Conservation (phyloP, 2,888 invertebrate species). For the Silvanus unidentatus region DNA sequence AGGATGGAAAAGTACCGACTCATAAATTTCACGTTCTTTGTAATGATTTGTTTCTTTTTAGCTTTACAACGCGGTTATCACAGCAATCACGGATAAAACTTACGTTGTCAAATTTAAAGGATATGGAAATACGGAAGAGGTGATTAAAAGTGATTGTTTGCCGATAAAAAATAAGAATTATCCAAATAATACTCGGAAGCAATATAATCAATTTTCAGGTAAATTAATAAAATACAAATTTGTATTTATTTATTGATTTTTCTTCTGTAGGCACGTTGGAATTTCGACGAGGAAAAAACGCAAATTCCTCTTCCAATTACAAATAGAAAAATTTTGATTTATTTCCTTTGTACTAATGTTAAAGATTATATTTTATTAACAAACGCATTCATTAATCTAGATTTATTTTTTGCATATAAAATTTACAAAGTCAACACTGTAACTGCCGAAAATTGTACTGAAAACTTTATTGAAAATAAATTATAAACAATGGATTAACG, state of each 20-base stretch:
- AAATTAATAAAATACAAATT: too few relatives aligned
- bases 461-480: too few relatives aligned
- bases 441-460: too few relatives aligned
- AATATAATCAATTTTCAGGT: slow-evolving; percentile 15
- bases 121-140: slow-evolving; percentile 87
- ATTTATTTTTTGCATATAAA: too few relatives aligned
- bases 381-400: too few relatives aligned
- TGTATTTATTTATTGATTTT: too few relatives aligned
- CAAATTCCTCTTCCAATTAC: too few relatives aligned
- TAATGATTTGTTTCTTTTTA: slow-evolving; percentile 40
- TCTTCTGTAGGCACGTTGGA: slow-evolving; percentile 24
- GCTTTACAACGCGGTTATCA: slow-evolving; percentile 80
- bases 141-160: slow-evolving; percentile 74
- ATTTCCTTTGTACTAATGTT: too few relatives aligned
- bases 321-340: too few relatives aligned
- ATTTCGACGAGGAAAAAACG: slow-evolving; percentile 19
- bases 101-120: slow-evolving; percentile 82
- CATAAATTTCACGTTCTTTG: slow-evolving; percentile 11
- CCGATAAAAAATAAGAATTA: slow-evolving; percentile 47
- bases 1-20: slow-evolving; percentile 71
- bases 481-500: neutral
- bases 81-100: slow-evolving; percentile 73
- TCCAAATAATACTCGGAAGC: slow-evolving; percentile 6
- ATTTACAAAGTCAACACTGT: too few relatives aligned
- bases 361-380: too few relatives aligned